phyloP scores from a whole-genome alignment of 2,888 invertebrate genomes.

The Melanargia galathea region DNA sequence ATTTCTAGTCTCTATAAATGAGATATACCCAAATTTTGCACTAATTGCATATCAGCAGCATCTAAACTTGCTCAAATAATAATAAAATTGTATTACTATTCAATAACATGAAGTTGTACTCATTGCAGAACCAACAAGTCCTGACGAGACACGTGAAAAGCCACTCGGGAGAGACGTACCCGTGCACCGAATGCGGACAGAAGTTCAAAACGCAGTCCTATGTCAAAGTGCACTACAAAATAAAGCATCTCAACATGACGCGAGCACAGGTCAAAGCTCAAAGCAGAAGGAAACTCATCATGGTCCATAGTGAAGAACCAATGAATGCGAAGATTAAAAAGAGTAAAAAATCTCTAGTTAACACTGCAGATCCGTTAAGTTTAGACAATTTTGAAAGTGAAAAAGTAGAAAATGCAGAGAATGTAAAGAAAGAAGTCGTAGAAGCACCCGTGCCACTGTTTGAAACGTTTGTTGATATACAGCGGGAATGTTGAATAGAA shows the following conservation, averaged over 20 bases:
- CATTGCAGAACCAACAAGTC: constrained; percentile 54
- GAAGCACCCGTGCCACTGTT: constrained; percentile 41
- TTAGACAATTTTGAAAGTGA: constrained; percentile 10
- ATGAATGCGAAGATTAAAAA: constrained; percentile 35
- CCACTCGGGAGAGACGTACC: constrained; percentile 53
- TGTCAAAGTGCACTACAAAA: constrained; percentile 56
- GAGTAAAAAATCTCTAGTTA: not conserved
- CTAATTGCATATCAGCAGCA: too few species aligned
- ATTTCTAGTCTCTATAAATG: too few species aligned
- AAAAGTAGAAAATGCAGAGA: not conserved
- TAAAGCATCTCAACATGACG: constrained; percentile 57
- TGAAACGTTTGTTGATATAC: constrained; percentile 45
- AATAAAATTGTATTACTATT: too few species aligned
- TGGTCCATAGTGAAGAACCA: constrained; percentile 33
- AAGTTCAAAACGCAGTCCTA: constrained; percentile 57
- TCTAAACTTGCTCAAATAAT: too few species aligned
- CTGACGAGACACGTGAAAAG: constrained; percentile 54
- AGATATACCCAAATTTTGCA: too few species aligned
- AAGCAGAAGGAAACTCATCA: constrained; percentile 43
- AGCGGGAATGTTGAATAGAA: constrained; percentile 30
- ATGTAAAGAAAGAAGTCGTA: constrained; percentile 22
- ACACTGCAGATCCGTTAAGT: constrained; percentile 25
- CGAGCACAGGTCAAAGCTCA: constrained; percentile 52
- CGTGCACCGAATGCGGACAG: constrained; percentile 56
- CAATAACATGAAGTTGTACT: too few species aligned